These are phyloP conservation scores for Stegodyphus dumicola DNA, from an alignment of 1,140 invertebrate genomes.

Conservation along the genomic window DNA sequence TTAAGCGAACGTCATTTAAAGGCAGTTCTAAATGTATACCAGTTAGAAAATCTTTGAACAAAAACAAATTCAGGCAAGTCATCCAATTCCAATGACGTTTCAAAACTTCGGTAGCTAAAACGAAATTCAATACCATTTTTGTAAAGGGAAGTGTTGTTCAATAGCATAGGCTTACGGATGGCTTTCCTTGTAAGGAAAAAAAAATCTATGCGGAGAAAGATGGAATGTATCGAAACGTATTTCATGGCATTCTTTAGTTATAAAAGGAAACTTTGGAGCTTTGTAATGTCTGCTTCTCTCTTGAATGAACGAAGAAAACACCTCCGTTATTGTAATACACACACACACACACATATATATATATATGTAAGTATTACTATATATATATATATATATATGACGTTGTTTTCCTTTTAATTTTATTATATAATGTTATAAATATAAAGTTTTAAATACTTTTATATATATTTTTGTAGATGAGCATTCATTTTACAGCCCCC, in stretches of 20 bases:
- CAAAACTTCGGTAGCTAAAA: constrained; percentile 48
- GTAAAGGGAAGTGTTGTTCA: constrained; percentile 32
- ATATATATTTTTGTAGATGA: too few species aligned
- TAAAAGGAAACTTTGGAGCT: constrained; percentile 39
- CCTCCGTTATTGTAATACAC: too few species aligned
- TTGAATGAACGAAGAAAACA: too few species aligned
- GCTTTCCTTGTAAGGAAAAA: constrained; percentile 13
- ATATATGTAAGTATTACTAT: too few species aligned
- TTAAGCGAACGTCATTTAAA: constrained; percentile 19
- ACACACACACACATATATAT: too few species aligned
- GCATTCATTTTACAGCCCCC: too few species aligned
- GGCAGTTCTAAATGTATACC: background rate
- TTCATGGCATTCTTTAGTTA: constrained; percentile 31
- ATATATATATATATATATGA: too few species aligned
- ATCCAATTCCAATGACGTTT: constrained; percentile 52
- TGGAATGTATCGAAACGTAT: constrained; percentile 38
- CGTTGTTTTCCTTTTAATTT: too few species aligned
- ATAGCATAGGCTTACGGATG: constrained; percentile 34
- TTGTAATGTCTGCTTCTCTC: constrained; percentile 29
- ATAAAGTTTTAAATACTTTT: too few species aligned
- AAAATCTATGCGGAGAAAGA: constrained; percentile 26
- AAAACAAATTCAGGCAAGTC: constrained; percentile 54
- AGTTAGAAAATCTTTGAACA: background rate
- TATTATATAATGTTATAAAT: too few species aligned
- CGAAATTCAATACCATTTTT: constrained; percentile 59